These are phyloP conservation scores for Holocentrus rufus DNA, from an alignment of 2,797 vertebrate species.

Conservation along the genomic window DNA sequence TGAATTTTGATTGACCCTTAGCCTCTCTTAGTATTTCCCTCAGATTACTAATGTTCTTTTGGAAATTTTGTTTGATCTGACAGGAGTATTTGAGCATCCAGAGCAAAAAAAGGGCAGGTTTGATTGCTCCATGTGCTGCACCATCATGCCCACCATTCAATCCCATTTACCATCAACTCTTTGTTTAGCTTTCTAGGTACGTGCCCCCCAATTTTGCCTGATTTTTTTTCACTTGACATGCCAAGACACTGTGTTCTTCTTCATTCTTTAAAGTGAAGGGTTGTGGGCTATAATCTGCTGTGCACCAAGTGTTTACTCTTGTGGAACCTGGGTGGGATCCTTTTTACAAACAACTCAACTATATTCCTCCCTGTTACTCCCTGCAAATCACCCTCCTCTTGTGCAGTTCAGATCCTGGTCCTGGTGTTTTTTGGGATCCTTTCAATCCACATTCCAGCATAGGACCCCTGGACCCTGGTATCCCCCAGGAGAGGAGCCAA, in stretches of 20 bases:
- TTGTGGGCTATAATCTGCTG: neutral
- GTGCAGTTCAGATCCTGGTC: too few species aligned
- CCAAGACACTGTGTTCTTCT: neutral
- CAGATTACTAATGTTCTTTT: neutral
- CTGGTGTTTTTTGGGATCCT: conserved; percentile 19
- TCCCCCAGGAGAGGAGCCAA: neutral
- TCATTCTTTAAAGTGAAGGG: too few species aligned
- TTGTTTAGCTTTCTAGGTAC: too few species aligned
- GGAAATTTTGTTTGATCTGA: conserved; percentile 33
- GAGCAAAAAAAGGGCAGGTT: neutral
- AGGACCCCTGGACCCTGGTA: conserved; percentile 31
- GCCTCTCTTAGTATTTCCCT: too few species aligned
- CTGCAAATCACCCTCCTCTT: too few species aligned
- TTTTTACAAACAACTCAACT: too few species aligned
- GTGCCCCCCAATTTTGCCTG: too few species aligned
- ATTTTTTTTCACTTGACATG: neutral
- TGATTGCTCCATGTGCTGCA: too few species aligned
- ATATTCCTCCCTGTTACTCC: too few species aligned
- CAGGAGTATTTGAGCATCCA: conserved; percentile 33
- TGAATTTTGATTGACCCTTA: neutral
- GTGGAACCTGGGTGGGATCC: neutral
- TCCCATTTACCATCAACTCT: neutral
- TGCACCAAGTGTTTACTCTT: neutral
- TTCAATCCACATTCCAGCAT: conserved; percentile 56
- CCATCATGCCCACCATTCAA: too few species aligned